Base-by-base conservation (phyloP, 2,113 vertebrate species). In the Misgurnus mizolepis region DNA sequence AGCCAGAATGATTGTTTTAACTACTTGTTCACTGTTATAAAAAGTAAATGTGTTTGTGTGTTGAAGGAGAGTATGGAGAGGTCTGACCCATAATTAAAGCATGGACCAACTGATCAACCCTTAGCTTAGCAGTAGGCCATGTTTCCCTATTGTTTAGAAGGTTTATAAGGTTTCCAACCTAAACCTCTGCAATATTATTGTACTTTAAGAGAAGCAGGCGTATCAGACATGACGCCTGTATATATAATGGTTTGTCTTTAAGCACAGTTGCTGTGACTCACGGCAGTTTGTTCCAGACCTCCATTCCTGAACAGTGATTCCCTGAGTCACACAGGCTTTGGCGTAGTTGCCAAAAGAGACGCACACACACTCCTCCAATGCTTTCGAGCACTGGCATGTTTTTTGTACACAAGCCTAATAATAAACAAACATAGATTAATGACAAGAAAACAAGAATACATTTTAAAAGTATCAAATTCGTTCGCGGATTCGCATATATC, bases 261-360 rank as follows among this genome's bases (percentile, higher is more conserved):
- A 34, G 15, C 53, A 56, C 15, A 2, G 15, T 5, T 58, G 17
- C 14, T 18, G 17, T 18, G 17, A 58, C 92, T 90, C 50, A 94
- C 93, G 66, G 84, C 93, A 94, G 81, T 86, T 71, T 56, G 87
- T 83, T 10, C 67, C 66, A 47, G 4, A 79, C 81, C 92, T 91
- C 93, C 93, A 94, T 85, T 91, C 87, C 11, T 87, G 85, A 43
- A 93, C 53, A 9, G 22, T 61, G 17, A 89, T 72, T 4, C 90
- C 92, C n/a, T 89, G 82, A 69, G 27, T 14, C 43, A 84, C 69
- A 22, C 92, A 94, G 79, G 89, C 92, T 88, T 93, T 90, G 12
- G 88, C 89, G 0, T 93, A 94, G 72, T 80, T 92, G n/a, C 80
- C 87, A 77, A 94, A 67, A 64, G 90, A 87, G 11, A 84, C 83